Conservation (phyloP, 2,888 invertebrate genomes). For the Marasmarcha lunaedactyla region DNA sequence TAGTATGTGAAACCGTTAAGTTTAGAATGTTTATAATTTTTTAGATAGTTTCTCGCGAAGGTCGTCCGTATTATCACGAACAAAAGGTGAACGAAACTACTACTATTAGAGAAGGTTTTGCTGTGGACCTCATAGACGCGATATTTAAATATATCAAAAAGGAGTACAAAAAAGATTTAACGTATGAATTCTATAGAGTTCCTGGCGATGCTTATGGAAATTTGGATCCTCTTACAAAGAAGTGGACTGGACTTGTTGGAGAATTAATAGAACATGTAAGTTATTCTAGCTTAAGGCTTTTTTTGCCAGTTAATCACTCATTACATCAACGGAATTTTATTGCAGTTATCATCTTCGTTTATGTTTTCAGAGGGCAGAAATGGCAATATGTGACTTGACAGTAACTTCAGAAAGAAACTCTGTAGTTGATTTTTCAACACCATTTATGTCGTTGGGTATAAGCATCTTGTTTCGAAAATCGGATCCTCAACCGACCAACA, state of each 20-base stretch:
- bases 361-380: slow-evolving; percentile 48
- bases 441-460: slow-evolving; percentile 48
- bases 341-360: too few species aligned
- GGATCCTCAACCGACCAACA: slow-evolving; percentile 79
- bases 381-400: slow-evolving; percentile 94
- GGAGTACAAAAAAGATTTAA: slow-evolving; percentile 37
- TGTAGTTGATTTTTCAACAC: slow-evolving; percentile 90
- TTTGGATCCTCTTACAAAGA: slow-evolving; percentile 73
- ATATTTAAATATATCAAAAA: slow-evolving; percentile 64
- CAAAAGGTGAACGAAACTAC: slow-evolving; percentile 28
- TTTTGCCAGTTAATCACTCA: too few species aligned
- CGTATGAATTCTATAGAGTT: slow-evolving; percentile 76
- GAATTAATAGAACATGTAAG: slow-evolving; percentile 80
- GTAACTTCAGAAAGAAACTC: slow-evolving; percentile 90
- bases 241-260: slow-evolving; percentile 83
- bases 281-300: too few species aligned
- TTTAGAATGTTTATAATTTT: too few species aligned
- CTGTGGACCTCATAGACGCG: slow-evolving; percentile 85
- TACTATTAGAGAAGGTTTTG: slow-evolving; percentile 80
- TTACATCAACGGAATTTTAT: too few species aligned
- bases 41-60: slow-evolving; percentile 70
- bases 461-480: slow-evolving; percentile 88
- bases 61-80: slow-evolving; percentile 38
- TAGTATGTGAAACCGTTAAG: too few species aligned
- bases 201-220: slow-evolving; percentile 76